phyloP scores from a whole-genome alignment of 2,888 invertebrate species.

The Metellina segmentata region DNA sequence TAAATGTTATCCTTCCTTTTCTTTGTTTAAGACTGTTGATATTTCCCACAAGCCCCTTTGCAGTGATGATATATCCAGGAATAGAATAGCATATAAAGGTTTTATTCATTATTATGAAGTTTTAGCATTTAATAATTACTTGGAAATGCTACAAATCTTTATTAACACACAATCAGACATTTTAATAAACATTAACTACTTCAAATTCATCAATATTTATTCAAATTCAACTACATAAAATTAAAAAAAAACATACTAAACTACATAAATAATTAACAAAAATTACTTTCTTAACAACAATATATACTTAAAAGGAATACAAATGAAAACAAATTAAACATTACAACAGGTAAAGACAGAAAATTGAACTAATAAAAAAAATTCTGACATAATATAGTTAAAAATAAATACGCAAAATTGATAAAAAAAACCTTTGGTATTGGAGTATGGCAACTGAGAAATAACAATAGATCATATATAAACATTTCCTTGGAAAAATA shows the following conservation, averaged over 20 bases:
- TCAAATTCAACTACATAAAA: conserved; percentile 10
- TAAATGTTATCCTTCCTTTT: too few species aligned
- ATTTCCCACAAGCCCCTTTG: too few species aligned
- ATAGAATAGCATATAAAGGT: too few species aligned
- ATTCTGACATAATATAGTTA: not conserved
- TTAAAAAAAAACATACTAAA: conserved; percentile 5
- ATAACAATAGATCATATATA: conserved; percentile 7
- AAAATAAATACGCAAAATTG: conserved; percentile 32
- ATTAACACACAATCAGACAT: too few species aligned
- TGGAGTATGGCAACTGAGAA: conserved; percentile 42
- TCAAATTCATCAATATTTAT: not conserved
- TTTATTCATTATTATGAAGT: too few species aligned
- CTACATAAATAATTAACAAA: not conserved
- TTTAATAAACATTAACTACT: too few species aligned
- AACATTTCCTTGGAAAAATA: not conserved
- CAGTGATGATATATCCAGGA: too few species aligned
- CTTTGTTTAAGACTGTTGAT: too few species aligned
- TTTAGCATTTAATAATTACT: too few species aligned
- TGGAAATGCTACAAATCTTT: too few species aligned
- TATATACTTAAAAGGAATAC: conserved; percentile 24
- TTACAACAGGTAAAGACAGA: conserved; percentile 25
- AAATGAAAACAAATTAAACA: conserved; percentile 31
- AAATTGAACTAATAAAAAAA: conserved; percentile 4
- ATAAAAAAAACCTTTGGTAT: conserved; percentile 39
- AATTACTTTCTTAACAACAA: conserved; percentile 4